A percentile compares a stretch with the other conserved stretches of the same genome.
Conservation (phyloP, 2,888 invertebrate species). For the Cephus sareptanus region DNA sequence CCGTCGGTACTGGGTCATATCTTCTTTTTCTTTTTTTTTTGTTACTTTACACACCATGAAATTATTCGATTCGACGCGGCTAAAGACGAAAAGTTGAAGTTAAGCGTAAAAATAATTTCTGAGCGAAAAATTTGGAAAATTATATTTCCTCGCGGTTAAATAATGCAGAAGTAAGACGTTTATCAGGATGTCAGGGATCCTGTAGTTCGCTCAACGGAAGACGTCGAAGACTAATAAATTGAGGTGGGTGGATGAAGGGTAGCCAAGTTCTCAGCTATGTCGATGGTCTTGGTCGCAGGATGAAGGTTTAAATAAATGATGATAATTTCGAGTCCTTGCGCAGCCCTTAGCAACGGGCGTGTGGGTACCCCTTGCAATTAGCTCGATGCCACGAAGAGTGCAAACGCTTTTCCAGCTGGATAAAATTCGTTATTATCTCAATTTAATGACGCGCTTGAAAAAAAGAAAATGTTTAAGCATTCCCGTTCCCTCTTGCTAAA, state of each 20-base stretch:
- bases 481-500: background rate
- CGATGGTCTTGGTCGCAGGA: background rate
- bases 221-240: slow-evolving; percentile 42
- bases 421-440: slow-evolving; percentile 44
- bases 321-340: background rate
- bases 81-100: background rate
- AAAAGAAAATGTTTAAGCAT: background rate
- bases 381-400: slow-evolving; percentile 22
- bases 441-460: background rate
- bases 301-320: background rate
- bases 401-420: slow-evolving; percentile 1
- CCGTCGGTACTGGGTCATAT: background rate
- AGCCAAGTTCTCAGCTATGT: too few species aligned
- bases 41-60: background rate
- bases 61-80: background rate
- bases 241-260: too few species aligned
- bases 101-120: background rate
- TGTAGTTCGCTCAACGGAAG: background rate
- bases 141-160: background rate
- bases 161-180: background rate
- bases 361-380: slow-evolving; percentile 33
- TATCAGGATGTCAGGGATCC: background rate
- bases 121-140: background rate
- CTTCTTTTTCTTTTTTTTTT: background rate
- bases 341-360: slow-evolving; percentile 20